Base-by-base conservation (phyloP, 2,113 vertebrate genomes). In the Notiomystis cincta region DNA sequence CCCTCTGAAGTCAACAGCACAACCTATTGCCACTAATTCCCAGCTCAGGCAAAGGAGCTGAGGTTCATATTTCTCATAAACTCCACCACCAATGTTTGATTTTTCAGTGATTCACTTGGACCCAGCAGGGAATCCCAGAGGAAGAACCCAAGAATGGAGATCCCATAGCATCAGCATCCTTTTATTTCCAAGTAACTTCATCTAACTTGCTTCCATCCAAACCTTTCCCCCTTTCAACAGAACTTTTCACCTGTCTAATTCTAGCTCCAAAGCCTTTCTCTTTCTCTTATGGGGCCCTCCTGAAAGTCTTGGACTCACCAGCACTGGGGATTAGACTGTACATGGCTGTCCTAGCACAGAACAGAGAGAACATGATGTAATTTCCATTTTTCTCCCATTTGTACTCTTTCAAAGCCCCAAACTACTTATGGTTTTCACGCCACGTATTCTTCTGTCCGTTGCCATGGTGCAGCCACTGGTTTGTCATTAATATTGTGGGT, bases 401-500 rank as follows among this genome's bases (percentile, higher is more conserved):
- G 93, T 95, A 96, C 84, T 96, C 71, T 96, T 95, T 97, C 94
- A 96, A 93, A 97, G 94, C 70, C 93, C 73, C 82, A 92, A 70
- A 91, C 91, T 95, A 79, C 96, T 97, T 94, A 93, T 78, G 90
- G 89, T 94, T 97, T 97, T 96, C 91, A 97, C 80, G 22, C 93
- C 89, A 91, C 95, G 84, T 95, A 95, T 95, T 96, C 94, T 97
- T 87, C 93, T 93, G 76, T 47, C 91, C 64, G 97, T 97, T 97
- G 85, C 97, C 93, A 97, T 97, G 96, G 96, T 69, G 73, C 93
- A 92, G 85, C 87, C 80, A 72, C 90, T 97, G 95, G 92, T 96
- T 97, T 96, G 96, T 96, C 96, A 96, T 96, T 97, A 96, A 97
- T 96, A 97, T 95, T 96, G 96, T 97, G 97, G 96, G 97, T 97